A percentile compares a stretch with the other conserved stretches of the same genome.
Conservation (phyloP, 2,888 invertebrate genomes). For the Cryptus viduatorius region DNA sequence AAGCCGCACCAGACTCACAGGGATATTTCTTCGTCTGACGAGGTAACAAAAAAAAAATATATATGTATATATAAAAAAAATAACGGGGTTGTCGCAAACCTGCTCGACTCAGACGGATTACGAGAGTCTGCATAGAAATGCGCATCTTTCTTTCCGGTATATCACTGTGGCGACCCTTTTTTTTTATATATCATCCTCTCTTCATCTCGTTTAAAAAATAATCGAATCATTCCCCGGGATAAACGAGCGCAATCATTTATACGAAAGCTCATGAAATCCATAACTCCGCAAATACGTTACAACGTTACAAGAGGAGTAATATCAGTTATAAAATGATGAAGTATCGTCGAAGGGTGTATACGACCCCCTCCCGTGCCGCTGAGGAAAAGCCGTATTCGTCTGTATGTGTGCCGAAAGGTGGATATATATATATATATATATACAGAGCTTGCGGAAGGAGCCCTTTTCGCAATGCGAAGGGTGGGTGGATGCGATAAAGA, state of each 20-base stretch:
- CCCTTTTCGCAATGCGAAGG: constrained; percentile 37
- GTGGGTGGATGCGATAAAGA: constrained; percentile 51
- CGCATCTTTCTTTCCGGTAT: background rate
- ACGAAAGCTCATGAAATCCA: constrained; percentile 27
- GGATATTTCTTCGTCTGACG: constrained; percentile 31
- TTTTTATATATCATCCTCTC: background rate
- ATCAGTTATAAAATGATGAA: constrained; percentile 31
- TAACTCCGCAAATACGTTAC: constrained; percentile 47
- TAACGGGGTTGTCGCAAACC: constrained; percentile 24
- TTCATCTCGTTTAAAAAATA: constrained; percentile 41
- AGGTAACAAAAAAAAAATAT: constrained; percentile 17
- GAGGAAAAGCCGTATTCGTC: constrained; percentile 22
- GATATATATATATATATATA: background rate
- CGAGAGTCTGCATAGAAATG: constrained; percentile 20
- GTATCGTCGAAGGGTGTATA: constrained; percentile 5
- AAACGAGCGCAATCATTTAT: constrained; percentile 42
- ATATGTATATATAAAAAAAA: background rate
- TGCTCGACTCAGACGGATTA: constrained; percentile 43
- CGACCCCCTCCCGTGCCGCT: background rate
- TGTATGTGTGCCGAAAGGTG: background rate
- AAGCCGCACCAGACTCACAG: background rate
- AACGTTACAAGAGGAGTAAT: constrained; percentile 21
- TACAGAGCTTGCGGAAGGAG: background rate
- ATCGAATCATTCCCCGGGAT: constrained; percentile 37
- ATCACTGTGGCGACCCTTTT: background rate